Evolutionary conservation across 1,140 invertebrate genomes (phyloP), one percentile per base, ranked within the genome.

Genomic region (Episyrphus balteatus): DNA sequence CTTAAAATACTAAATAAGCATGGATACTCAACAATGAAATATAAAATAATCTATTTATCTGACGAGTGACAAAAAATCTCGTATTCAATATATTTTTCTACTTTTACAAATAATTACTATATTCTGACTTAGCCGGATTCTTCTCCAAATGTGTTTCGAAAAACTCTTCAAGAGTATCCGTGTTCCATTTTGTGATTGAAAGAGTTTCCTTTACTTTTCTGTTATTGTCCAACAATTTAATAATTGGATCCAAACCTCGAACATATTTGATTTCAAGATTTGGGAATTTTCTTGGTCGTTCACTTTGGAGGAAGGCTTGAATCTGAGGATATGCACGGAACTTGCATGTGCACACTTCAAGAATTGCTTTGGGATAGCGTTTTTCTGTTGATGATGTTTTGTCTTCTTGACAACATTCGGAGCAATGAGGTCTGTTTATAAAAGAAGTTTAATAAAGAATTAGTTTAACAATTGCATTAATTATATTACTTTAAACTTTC

Each of bases 161-260:
- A 72, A 95, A 96, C 71, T 95, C 92, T 70, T 93, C 88, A 1
- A 96, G 84, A 11, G 91, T 88, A 62, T 98, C 92, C 7, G 92
- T 97, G 66, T 96, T 88, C 93, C 92, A 98, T 67, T 94, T 93
- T 54, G 93, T 90, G 65, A 97, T 95, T 34, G 92, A 89, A 5
- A 97, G 76, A 40, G 84, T 83, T 62, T 92, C 88, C 68, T 83
- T 79, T 13, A 91, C 75, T 62, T 86, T 84, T 21, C 83, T 84
- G 59, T 84, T 81, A 44, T 80, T 81, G 64, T 96, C 85, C 50
- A 89, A 75, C 19, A 98, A 69, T 64, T 92, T 92, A 33, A 98
- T 92, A 41, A 91, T 81, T 5, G 93, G 93, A 73, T 95, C 91
- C 40, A 92, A 72, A 18, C 92, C 92, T 48, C 90, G 76, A 0